Percentiles rank a stretch among this genome's conserved stretches.
phyloP scores from a whole-genome alignment of 1,140 invertebrate species.

The Halictus rubicundus region DNA sequence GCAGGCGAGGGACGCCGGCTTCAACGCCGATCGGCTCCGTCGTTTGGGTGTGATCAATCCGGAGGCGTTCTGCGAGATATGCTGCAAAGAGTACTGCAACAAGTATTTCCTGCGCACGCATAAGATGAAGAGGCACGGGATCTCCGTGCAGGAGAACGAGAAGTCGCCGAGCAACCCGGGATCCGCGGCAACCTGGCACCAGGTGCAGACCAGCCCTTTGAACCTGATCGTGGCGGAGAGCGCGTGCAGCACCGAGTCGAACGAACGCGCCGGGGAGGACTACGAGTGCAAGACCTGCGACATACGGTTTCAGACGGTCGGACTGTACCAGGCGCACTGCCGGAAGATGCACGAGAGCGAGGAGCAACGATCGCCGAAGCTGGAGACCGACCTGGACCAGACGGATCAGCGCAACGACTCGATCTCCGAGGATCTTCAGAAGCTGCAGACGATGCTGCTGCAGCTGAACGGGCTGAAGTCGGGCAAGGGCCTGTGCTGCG shows the following conservation, averaged over 20 bases:
- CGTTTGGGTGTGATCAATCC: conserved; percentile 91
- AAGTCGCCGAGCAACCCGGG: conserved; percentile 75
- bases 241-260: conserved; percentile 68
- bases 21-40: conserved; percentile 85
- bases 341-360: conserved; percentile 74
- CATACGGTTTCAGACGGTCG: conserved; percentile 81
- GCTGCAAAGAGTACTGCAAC: conserved; percentile 97
- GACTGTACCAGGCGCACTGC: conserved; percentile 81
- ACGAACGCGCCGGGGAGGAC: conserved; percentile 73
- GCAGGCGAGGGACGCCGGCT: conserved; percentile 83
- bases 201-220: conserved; percentile 83
- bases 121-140: conserved; percentile 91
- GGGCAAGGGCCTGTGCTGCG: conserved; percentile 81
- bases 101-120: conserved; percentile 96
- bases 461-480: conserved; percentile 90
- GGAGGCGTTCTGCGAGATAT: conserved; percentile 96
- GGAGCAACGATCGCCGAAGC: conserved; percentile 75
- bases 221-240: conserved; percentile 83
- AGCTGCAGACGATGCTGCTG: conserved; percentile 94
- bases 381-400: conserved; percentile 62
- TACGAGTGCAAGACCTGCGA: conserved; percentile 82
- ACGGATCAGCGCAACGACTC: conserved; percentile 79
- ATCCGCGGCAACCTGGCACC: conserved; percentile 77
- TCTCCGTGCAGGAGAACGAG: conserved; percentile 83
- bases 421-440: conserved; percentile 90